These are phyloP conservation scores for Hemiprocne comata DNA, from an alignment of 2,113 vertebrate genomes.

Conservation along the genomic window DNA sequence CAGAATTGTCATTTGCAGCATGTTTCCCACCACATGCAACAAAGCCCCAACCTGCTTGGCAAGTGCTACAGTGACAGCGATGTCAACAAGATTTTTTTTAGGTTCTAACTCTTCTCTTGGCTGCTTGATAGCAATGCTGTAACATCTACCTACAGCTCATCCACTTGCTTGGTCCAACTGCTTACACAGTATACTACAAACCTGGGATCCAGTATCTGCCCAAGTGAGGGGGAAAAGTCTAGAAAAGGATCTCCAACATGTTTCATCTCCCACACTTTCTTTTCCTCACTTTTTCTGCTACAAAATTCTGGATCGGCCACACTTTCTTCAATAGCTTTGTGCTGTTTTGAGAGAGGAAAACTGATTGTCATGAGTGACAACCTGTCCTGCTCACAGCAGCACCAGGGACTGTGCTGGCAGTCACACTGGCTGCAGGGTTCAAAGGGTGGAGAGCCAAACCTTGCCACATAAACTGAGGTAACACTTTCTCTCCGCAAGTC, in stretches of 20 bases:
- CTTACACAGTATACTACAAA: background rate
- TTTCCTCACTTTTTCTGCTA: background rate
- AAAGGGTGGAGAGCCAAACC: background rate
- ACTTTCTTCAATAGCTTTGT: background rate
- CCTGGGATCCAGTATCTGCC: too few relatives aligned
- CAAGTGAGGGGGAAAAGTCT: background rate
- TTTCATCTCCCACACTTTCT: background rate
- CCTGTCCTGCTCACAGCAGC: background rate
- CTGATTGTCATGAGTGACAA: background rate
- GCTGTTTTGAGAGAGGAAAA: background rate
- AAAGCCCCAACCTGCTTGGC: background rate
- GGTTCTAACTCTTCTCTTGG: background rate
- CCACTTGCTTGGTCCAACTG: background rate
- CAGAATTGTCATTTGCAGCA: background rate
- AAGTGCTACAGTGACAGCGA: background rate
- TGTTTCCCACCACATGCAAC: background rate
- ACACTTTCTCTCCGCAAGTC: background rate
- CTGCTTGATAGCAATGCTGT: background rate
- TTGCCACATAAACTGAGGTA: background rate
- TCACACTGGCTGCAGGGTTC: background rate
- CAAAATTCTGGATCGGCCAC: background rate
- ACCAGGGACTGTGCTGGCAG: background rate
- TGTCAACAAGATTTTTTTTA: background rate
- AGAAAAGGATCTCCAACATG: background rate
- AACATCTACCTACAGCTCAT: background rate